phyloP scores from a whole-genome alignment of 23 tunicate genomes.

The Diplosoma virens region DNA sequence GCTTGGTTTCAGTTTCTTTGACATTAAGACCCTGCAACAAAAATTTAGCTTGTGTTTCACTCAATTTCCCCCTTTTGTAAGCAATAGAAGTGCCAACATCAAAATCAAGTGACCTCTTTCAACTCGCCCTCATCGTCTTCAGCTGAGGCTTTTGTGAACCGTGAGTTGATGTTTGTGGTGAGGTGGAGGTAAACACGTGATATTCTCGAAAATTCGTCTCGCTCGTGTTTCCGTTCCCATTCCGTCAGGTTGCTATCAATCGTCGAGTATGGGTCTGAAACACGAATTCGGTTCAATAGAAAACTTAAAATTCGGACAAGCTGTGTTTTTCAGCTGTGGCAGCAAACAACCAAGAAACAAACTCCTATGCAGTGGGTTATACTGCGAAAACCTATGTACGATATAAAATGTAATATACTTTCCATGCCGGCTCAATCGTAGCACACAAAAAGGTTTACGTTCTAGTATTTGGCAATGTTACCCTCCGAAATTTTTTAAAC shows the following conservation, averaged over 20 bases:
- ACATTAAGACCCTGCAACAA: neutral
- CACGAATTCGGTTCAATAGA: neutral
- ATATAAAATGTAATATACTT: too few relatives aligned
- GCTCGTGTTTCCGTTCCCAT: slow-evolving; percentile 86
- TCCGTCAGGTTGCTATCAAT: slow-evolving; percentile 77
- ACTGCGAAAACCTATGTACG: too few relatives aligned
- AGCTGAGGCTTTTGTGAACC: slow-evolving; percentile 43
- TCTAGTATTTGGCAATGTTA: too few relatives aligned
- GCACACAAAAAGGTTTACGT: too few relatives aligned
- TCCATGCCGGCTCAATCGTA: too few relatives aligned
- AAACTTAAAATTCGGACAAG: neutral
- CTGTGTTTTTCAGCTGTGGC: neutral
- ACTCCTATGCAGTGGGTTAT: too few relatives aligned
- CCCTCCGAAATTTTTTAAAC: too few relatives aligned
- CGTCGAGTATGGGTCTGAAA: slow-evolving; percentile 61
- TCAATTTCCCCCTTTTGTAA: too few relatives aligned
- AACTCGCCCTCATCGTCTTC: slow-evolving; percentile 18
- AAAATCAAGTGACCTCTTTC: too few relatives aligned
- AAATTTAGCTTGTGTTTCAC: too few relatives aligned
- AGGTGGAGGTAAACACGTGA: slow-evolving; percentile 43
- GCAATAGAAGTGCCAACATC: too few relatives aligned
- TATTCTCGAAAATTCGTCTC: slow-evolving; percentile 54
- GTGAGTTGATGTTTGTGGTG: slow-evolving; percentile 23
- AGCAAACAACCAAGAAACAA: neutral
- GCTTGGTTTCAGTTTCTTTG: slow-evolving; percentile 34